Base-by-base conservation (phyloP, 2,113 vertebrate genomes). In the Tragelaphus buxtoni region DNA sequence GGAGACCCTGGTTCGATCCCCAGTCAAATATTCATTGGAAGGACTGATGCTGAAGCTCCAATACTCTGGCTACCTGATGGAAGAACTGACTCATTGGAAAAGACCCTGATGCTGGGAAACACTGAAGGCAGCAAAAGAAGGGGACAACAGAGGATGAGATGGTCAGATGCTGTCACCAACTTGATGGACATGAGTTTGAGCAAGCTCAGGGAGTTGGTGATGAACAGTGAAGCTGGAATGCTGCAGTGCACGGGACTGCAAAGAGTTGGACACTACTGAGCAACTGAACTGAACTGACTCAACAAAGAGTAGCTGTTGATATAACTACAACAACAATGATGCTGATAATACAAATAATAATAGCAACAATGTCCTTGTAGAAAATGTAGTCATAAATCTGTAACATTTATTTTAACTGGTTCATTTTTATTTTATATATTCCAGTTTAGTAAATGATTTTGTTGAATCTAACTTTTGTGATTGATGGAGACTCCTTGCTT, bases 401-500 rank as follows among this genome's bases (percentile, higher is more conserved):
- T 42, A 35, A 18, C 22, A 7, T 92, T 61, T 72, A 22, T 81
- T 76, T 20, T 89, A 47, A 51, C 60, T 26, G 76, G 28, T 80
- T 22, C 24, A 76, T 76, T 47, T 95, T 96, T 84, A 17, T 89
- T 97, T 20, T 65, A 97, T 96, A 6, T 97, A 90, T 97, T 95
- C 91, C 82, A 98, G 95, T 65, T 72, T 98, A 79, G 76, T 97
- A 30, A 96, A 96, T 92, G 98, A 98, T 63, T 98, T 96, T 22
- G 97, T 97, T 24, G 97, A 97, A 60, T 97, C 96, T 76, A 97
- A 98, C 49, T 98, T 17, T 45, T 91, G 61, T 97, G 77, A 95
- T 98, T 93, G 97, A 97, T 97, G 97, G 97, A 22, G 97, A 98
- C 96, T 98, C 97, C 17, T 94, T 98, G 83, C 82, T 97, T 61